Evolutionary conservation across 2,797 vertebrate genomes (phyloP).

Genomic region (Stomatorhinus walkeri): DNA sequence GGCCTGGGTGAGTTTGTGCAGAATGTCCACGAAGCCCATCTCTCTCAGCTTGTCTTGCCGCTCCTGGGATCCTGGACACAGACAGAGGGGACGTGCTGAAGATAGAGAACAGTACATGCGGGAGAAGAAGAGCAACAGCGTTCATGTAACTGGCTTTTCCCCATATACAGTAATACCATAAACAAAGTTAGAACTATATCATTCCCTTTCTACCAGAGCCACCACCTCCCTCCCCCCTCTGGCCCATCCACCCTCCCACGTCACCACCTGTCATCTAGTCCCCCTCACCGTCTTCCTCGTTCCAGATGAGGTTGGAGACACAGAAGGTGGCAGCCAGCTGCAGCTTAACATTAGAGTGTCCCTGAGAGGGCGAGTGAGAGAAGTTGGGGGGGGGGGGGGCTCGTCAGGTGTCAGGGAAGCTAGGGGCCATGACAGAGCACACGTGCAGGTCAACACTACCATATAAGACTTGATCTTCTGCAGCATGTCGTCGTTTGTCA

Average conservation of each 20-base stretch:
- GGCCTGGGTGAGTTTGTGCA: slow-evolving; percentile 91
- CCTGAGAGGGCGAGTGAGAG: slow-evolving; percentile 54
- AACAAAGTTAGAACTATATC: neutral
- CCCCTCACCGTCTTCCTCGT: slow-evolving; percentile 91
- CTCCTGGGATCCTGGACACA: slow-evolving; percentile 82
- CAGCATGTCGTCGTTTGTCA: slow-evolving; percentile 96
- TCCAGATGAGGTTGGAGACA: slow-evolving; percentile 97
- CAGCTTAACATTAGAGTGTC: slow-evolving; percentile 91
- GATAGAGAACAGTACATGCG: neutral
- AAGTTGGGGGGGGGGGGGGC: neutral
- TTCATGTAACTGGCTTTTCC: neutral
- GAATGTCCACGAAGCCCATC: slow-evolving; percentile 93
- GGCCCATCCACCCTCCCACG: neutral
- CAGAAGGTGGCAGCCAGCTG: slow-evolving; percentile 96
- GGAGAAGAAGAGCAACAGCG: neutral
- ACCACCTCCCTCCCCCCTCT: neutral
- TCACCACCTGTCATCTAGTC: slow-evolving; percentile 13
- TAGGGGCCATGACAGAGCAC: neutral
- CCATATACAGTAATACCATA: neutral
- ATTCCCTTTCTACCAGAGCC: neutral
- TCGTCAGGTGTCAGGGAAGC: neutral
- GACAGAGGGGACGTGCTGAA: neutral
- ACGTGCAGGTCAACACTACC: slow-evolving; percentile 53
- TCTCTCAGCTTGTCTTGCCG: slow-evolving; percentile 94
- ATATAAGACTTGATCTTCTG: slow-evolving; percentile 99